phyloP scores from a whole-genome alignment of 2,888 invertebrate genomes.

The Epinotia bilunana region DNA sequence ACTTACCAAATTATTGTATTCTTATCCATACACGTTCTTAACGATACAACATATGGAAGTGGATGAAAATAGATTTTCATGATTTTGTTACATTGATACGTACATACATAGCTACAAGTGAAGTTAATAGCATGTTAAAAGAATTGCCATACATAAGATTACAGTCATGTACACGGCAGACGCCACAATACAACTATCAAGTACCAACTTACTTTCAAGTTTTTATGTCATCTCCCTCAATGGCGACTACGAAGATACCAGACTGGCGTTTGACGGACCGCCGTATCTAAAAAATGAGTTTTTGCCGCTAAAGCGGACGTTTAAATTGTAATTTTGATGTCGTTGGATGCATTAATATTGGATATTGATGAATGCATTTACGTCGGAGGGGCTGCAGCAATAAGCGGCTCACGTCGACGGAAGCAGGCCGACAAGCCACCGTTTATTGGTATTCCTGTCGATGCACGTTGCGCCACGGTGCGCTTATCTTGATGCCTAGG shows the following conservation, averaged over 20 bases:
- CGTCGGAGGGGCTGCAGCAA: slow-evolving; percentile 53
- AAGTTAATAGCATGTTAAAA: no score
- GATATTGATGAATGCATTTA: slow-evolving; percentile 66
- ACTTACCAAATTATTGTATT: no score
- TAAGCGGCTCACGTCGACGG: slow-evolving; percentile 75
- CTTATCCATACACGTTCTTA: no score
- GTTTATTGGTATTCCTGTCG: slow-evolving; percentile 76
- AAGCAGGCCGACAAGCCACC: slow-evolving; percentile 69
- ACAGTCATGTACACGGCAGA: no score
- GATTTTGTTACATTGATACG: no score
- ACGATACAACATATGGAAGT: no score
- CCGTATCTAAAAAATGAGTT: slow-evolving; percentile 9
- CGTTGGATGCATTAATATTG: slow-evolving; percentile 56
- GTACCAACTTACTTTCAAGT: no score
- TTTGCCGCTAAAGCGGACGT: slow-evolving; percentile 65
- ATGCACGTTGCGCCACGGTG: slow-evolving; percentile 68
- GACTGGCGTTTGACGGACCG: not conserved
- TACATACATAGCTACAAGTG: no score
- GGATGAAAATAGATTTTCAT: no score
- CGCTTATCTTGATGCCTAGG: slow-evolving; percentile 57
- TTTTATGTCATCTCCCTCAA: no score
- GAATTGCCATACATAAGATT: no score
- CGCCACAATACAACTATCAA: no score
- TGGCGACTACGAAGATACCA: not conserved
- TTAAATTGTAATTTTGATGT: slow-evolving; percentile 53